Percentiles rank a stretch among this genome's conserved stretches.
Evolutionary conservation across 2,113 vertebrate genomes (phyloP).

Genomic region (Eublepharis macularius): DNA sequence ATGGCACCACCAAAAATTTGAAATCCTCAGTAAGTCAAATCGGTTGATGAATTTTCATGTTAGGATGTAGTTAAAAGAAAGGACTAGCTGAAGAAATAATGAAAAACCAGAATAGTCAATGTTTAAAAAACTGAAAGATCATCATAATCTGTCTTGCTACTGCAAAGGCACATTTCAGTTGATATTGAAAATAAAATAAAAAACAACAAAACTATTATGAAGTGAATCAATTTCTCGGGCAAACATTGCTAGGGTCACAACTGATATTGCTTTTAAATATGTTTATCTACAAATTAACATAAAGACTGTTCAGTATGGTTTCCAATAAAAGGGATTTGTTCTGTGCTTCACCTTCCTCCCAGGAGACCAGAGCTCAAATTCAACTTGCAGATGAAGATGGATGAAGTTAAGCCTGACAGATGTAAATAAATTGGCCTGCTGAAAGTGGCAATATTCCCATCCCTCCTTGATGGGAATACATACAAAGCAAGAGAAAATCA

Average conservation of each 20-base stretch:
- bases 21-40: constrained; percentile 50
- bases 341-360: constrained; percentile 22
- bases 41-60: constrained; percentile 43
- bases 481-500: not conserved
- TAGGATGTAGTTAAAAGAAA: constrained; percentile 58
- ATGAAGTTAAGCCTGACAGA: constrained; percentile 59
- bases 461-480: not conserved
- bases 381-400: constrained; percentile 29
- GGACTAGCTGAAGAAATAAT: constrained; percentile 29
- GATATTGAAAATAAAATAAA: constrained; percentile 74
- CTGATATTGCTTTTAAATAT: constrained; percentile 69
- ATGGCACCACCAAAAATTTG: constrained; percentile 24
- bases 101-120: constrained; percentile 38
- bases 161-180: constrained; percentile 59
- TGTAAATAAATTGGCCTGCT: constrained; percentile 57
- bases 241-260: constrained; percentile 59
- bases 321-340: constrained; percentile 55
- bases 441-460: not conserved
- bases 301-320: constrained; percentile 47
- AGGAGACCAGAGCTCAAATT: constrained; percentile 44
- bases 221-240: constrained; percentile 57
- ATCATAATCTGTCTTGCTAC: constrained; percentile 64
- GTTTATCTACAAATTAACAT: constrained; percentile 69
- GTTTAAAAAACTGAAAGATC: constrained; percentile 57
- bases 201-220: constrained; percentile 62